Percentiles rank a stretch among this genome's conserved stretches.
phyloP scores from a whole-genome alignment of 2,113 vertebrate species.

The Antechinus stuartii region DNA sequence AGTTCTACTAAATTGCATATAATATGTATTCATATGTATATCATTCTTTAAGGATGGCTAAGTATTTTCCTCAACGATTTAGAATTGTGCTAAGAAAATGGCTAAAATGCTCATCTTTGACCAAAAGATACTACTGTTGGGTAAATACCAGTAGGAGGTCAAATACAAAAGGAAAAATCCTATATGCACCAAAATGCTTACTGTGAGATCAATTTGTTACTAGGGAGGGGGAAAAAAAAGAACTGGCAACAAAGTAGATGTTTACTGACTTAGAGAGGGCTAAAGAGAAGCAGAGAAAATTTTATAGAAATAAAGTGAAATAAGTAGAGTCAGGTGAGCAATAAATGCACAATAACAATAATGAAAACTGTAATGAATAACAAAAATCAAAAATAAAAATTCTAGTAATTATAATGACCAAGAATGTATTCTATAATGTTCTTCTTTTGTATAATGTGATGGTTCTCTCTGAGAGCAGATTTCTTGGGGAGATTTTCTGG shows the following conservation, averaged over 20 bases:
- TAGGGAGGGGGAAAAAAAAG: background rate
- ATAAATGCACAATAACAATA: background rate
- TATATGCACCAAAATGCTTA: background rate
- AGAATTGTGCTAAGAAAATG: background rate
- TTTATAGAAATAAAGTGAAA: background rate
- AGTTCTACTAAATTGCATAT: background rate
- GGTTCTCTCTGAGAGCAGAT: too few species aligned
- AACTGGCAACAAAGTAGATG: background rate
- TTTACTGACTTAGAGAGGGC: background rate
- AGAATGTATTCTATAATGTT: background rate
- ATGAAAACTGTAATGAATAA: background rate
- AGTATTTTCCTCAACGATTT: background rate
- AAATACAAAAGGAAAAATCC: background rate
- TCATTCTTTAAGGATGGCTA: background rate
- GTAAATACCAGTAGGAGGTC: background rate
- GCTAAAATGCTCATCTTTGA: background rate
- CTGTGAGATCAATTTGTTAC: background rate
- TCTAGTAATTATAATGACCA: background rate
- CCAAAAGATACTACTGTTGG: background rate
- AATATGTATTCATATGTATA: background rate
- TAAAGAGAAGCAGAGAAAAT: background rate
- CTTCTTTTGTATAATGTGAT: too few species aligned
- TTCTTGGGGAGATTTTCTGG: too few species aligned
- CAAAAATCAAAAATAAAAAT: background rate
- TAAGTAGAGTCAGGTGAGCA: background rate